Evolutionary conservation across 2,888 invertebrate genomes (phyloP), one percentile per base, ranked within the genome.

Genomic region (Volucella inflata): DNA sequence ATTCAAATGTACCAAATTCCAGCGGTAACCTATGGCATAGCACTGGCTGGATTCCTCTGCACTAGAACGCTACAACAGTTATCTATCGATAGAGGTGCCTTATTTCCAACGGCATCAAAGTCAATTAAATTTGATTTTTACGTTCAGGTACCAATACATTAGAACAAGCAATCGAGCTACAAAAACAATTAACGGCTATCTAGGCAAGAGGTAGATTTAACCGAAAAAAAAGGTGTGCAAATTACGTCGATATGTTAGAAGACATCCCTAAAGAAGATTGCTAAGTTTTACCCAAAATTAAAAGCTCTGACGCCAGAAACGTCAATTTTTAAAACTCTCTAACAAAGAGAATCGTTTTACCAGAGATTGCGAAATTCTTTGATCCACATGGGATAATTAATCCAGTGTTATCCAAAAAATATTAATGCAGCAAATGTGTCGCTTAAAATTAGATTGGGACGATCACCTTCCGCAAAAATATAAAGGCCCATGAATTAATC

Each of bases 271-370:
- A 57, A 44, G 70, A 70, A 46, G 67, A 77, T 36, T 14, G 62
- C 48, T 87, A 88, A 72, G 71, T 71, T 10, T 64, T 53, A n/a
- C 68, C 74, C 44, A 55, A 55, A 82, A 81, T 76, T 2, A 76
- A 46, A 57, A 65, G 57, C 8, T 62, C 48, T 36, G 68, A 67
- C 68, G 60, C 64, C 72, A 14, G 83, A 87, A 40, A 68, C 40
- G 38, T 81, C 76, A 16, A 38, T 75, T 30, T 80, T 44, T 44
- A 16, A 60, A 57, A 48, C 40, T n/a, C n/a, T n/a, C 1, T 21
- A 1, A 21, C 21, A 2, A 21, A 21, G 21, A 21, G 21, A 21
- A 21, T 2, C 21, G 21, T 21, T 21, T 21, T 21, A 21, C 2
- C 21, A 21, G 21, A 21, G 21, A 21, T 2, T 21, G 21, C 21